A percentile compares a stretch with the other conserved stretches of the same genome.
Conservation (phyloP, 2,113 vertebrate genomes). For the Ceyx cyanopectus region DNA sequence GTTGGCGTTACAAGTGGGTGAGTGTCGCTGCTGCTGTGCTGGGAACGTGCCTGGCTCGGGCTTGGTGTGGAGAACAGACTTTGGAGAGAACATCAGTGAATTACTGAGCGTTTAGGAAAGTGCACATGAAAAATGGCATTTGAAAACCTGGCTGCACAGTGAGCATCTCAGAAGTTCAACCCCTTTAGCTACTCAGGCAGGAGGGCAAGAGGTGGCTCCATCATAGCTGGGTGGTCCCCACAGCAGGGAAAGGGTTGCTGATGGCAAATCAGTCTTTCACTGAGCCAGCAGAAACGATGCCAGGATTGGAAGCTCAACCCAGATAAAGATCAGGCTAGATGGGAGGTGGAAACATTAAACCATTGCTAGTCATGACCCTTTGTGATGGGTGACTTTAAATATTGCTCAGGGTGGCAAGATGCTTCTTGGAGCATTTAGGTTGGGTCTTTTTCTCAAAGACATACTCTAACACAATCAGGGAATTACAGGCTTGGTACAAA, state of each 20-base stretch:
- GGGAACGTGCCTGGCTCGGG: not conserved
- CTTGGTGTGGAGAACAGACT: not conserved
- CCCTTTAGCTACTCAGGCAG: not conserved
- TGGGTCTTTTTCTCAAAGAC: not conserved
- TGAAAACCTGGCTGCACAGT: not conserved
- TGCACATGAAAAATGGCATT: accelerated
- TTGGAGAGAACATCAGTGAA: not conserved
- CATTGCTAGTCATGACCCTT: not conserved
- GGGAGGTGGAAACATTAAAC: not conserved
- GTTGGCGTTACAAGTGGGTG: not conserved
- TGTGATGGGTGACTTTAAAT: not conserved
- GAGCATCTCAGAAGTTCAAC: not conserved
- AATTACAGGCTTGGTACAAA: constrained; percentile 46
- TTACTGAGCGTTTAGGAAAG: not conserved
- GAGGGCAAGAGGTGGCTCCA: not conserved
- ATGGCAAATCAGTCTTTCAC: not conserved
- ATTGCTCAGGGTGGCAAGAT: not conserved
- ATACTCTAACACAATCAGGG: not conserved
- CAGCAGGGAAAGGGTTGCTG: not conserved
- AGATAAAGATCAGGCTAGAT: not conserved
- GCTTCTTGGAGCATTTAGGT: not conserved
- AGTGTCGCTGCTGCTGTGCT: not conserved
- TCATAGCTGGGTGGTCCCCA: not conserved
- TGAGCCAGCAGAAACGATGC: not conserved
- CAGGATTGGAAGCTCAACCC: not conserved